phyloP scores from a whole-genome alignment of 1,140 invertebrate species.

The Mizuhopecten yessoensis region DNA sequence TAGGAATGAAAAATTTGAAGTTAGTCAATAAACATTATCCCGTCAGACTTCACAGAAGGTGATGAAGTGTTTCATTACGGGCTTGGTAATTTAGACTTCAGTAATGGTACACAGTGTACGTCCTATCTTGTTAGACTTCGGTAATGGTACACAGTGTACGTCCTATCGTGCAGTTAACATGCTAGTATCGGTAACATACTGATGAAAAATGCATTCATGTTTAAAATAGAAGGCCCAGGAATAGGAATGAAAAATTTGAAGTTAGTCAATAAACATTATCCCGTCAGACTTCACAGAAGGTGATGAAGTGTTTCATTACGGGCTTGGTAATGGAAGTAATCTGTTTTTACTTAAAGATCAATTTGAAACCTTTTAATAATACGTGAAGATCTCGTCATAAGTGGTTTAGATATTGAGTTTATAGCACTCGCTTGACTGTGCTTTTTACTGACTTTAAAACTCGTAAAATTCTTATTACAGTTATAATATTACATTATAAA shows the following conservation, averaged over 20 bases:
- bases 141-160: background rate
- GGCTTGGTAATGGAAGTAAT: background rate
- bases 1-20: background rate
- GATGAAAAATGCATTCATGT: background rate
- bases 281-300: background rate
- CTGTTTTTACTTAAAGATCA: constrained; percentile 25
- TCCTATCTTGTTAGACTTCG: too few species aligned
- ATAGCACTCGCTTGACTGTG: background rate
- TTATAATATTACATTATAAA: constrained; percentile 11
- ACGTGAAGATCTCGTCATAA: constrained; percentile 12
- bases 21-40: background rate
- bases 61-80: constrained; percentile 3
- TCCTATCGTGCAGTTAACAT: background rate
- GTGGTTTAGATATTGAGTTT: background rate
- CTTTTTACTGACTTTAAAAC: background rate
- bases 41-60: too few species aligned
- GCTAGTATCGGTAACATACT: background rate
- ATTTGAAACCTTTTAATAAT: constrained; percentile 26
- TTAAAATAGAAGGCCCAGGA: background rate
- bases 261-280: background rate
- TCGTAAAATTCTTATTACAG: background rate
- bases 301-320: constrained; percentile 6
- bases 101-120: too few species aligned
- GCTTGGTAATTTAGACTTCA: too few species aligned
- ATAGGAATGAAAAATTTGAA: background rate